Evolutionary conservation across 2,113 vertebrate genomes (phyloP).

Genomic region (Dicrurus megarhynchus): DNA sequence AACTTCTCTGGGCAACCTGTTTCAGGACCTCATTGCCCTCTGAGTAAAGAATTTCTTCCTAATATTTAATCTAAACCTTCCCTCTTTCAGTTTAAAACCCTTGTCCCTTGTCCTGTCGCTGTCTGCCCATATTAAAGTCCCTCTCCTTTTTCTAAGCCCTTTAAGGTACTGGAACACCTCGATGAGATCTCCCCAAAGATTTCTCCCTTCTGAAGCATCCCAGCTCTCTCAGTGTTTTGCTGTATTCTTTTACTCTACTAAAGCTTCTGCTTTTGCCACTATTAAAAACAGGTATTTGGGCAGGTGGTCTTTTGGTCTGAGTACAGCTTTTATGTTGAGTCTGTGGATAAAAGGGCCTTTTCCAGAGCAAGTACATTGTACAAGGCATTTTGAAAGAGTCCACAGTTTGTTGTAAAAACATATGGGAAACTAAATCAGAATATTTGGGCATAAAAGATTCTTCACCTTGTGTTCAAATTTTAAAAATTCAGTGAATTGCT

Average conservation of each 20-base stretch:
- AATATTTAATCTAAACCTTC: neutral
- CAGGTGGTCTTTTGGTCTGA: neutral
- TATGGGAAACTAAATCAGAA: neutral
- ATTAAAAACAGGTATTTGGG: neutral
- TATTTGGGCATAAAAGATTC: neutral
- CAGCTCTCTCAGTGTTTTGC: neutral
- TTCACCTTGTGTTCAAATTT: neutral
- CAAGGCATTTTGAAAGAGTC: neutral
- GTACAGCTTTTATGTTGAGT: neutral
- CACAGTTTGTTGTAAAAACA: neutral
- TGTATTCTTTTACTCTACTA: neutral
- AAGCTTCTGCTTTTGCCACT: neutral
- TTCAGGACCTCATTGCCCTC: neutral
- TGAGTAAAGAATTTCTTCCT: neutral
- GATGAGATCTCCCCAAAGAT: neutral
- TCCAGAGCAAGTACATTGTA: neutral
- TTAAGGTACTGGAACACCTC: neutral
- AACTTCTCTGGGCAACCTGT: neutral
- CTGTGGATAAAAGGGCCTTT: neutral
- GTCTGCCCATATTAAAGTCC: neutral
- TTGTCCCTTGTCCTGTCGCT: neutral
- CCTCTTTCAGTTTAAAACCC: neutral
- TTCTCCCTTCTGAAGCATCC: neutral
- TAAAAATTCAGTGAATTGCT: neutral
- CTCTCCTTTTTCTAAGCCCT: neutral